phyloP scores from a whole-genome alignment of 2,888 invertebrate genomes.

The Apoderus coryli region DNA sequence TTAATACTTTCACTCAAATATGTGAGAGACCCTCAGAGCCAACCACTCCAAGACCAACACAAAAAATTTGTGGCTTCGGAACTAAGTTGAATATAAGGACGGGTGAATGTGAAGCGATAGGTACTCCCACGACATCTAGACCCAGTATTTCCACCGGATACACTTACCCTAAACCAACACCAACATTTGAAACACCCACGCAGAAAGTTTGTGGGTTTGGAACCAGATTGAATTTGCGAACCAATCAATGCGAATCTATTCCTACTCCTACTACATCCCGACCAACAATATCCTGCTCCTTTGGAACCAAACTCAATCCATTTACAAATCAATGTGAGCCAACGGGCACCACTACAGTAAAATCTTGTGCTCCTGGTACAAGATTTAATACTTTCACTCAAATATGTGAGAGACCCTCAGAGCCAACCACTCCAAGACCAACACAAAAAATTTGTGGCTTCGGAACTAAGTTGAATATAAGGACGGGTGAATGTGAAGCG shows the following conservation, averaged over 20 bases:
- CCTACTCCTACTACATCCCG: slow-evolving; percentile 8
- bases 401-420: slow-evolving; percentile 18
- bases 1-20: too few relatives aligned
- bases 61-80: slow-evolving; percentile 9
- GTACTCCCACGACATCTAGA: slow-evolving; percentile 4
- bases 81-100: slow-evolving; percentile 9
- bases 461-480: slow-evolving; percentile 11
- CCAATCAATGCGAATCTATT: not conserved
- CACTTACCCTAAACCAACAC: not conserved
- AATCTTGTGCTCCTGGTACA: slow-evolving; percentile 10
- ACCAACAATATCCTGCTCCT: slow-evolving; percentile 9
- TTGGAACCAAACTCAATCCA: slow-evolving; percentile 9
- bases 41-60: too few relatives aligned
- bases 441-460: slow-evolving; percentile 7
- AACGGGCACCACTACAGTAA: slow-evolving; percentile 10
- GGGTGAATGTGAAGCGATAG: slow-evolving; percentile 9
- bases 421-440: slow-evolving; percentile 5
- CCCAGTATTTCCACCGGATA: not conserved
- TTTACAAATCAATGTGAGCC: slow-evolving; percentile 18
- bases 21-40: too few relatives aligned
- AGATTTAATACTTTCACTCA: slow-evolving; percentile 10
- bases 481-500: slow-evolving; percentile 10
- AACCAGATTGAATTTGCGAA: slow-evolving; percentile 7
- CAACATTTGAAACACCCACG: slow-evolving; percentile 1
- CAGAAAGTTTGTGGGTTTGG: slow-evolving; percentile 10